A percentile compares a stretch with the other conserved stretches of the same genome.
These are phyloP conservation scores for Andrena dorsata DNA, from an alignment of 2,888 invertebrate species.

Conservation along the genomic window DNA sequence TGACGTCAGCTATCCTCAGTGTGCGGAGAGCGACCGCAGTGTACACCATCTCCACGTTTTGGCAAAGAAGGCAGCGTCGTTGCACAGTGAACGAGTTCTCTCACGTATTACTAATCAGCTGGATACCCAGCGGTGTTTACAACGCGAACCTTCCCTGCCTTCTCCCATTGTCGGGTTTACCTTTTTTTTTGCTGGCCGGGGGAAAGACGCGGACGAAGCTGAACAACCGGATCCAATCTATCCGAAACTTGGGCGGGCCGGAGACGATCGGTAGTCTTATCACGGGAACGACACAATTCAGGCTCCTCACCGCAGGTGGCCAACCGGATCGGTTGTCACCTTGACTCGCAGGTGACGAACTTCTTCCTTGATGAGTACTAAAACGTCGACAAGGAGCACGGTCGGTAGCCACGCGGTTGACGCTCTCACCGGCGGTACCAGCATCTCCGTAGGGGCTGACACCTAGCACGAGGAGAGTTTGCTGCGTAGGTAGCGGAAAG, in stretches of 20 bases:
- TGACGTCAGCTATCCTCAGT: conserved; percentile 84
- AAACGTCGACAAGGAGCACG: conserved; percentile 66
- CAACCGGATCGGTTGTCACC: conserved; percentile 28
- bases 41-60: conserved; percentile 81
- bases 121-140: conserved; percentile 42
- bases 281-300: not conserved
- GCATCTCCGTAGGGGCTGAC: conserved; percentile 59
- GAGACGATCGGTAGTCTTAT: conserved; percentile 13
- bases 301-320: conserved; percentile 20
- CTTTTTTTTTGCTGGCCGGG: not conserved
- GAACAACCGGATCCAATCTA: conserved; percentile 4
- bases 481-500: conserved; percentile 49
- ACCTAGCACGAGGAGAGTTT: conserved; percentile 73
- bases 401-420: conserved; percentile 74
- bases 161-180: conserved; percentile 14
- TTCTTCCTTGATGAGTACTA: conserved; percentile 75
- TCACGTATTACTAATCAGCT: conserved; percentile 56
- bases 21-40: conserved; percentile 84
- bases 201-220: not conserved
- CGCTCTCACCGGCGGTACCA: conserved; percentile 65
- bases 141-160: conserved; percentile 1
- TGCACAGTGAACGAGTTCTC: conserved; percentile 64
- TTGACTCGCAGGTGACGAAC: conserved; percentile 41
- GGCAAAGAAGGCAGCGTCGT: conserved; percentile 71
- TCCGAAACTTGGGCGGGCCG: conserved; percentile 20